Evolutionary conservation across 1,140 invertebrate genomes (phyloP).

Genomic region (Drosophila novamexicana): DNA sequence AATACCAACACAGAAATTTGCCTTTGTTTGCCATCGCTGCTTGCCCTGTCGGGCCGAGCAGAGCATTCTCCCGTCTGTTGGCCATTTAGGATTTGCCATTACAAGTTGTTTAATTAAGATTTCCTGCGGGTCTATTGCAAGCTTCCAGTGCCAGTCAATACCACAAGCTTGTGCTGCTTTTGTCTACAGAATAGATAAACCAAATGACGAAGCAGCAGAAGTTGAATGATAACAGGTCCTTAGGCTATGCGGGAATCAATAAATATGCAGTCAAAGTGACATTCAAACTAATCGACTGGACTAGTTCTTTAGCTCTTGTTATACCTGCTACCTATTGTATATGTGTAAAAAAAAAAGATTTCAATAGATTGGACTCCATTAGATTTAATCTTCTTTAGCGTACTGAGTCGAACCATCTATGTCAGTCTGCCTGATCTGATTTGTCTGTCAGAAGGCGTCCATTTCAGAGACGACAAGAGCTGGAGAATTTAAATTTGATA

Average conservation of each 20-base stretch:
- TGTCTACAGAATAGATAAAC: constrained; percentile 40
- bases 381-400: too few species aligned
- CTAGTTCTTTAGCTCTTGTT: constrained; percentile 3
- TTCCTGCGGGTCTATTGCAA: constrained; percentile 64
- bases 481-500: too few species aligned
- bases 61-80: constrained; percentile 32
- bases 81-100: constrained; percentile 69
- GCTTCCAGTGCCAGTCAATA: constrained; percentile 52
- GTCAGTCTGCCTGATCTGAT: too few species aligned
- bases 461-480: too few species aligned
- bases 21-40: constrained; percentile 25
- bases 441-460: too few species aligned
- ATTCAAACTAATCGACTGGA: constrained; percentile 13
- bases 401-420: too few species aligned
- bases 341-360: too few species aligned
- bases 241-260: constrained; percentile 32
- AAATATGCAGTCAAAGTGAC: constrained; percentile 39
- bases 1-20: constrained; percentile 51
- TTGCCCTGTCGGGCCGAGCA: background rate
- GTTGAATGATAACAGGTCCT: constrained; percentile 29
- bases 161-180: constrained; percentile 27
- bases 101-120: constrained; percentile 81
- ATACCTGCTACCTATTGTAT: too few species aligned
- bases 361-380: too few species aligned
- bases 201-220: constrained; percentile 40